Conservation (phyloP, 30 jellyfish, hydroid and myxozoan genomes). For the Mastigias papua region DNA sequence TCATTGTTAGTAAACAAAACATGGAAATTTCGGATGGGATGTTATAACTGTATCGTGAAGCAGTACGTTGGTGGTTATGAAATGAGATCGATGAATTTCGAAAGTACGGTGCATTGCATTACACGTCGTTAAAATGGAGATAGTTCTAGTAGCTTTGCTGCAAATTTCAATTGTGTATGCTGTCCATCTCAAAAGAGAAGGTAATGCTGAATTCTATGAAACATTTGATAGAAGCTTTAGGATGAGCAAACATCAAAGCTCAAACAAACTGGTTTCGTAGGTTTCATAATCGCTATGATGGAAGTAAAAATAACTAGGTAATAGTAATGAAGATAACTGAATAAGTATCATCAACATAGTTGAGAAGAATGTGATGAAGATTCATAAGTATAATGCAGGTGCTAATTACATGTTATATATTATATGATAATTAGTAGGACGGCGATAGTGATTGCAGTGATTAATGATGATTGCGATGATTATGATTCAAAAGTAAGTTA, state of each 20-base stretch:
- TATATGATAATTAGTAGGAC: not conserved
- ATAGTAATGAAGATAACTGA: not conserved
- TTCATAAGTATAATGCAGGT: not conserved
- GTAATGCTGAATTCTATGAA: not conserved
- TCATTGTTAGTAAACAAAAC: too few relatives aligned
- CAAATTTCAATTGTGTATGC: conserved; percentile 4
- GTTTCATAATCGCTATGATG: too few relatives aligned
- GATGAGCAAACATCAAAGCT: not conserved
- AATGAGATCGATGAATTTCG: too few relatives aligned
- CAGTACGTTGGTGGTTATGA: not conserved
- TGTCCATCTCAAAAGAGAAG: conserved; percentile 4
- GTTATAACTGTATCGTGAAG: not conserved
- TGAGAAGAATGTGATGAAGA: not conserved
- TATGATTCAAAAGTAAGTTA: not conserved
- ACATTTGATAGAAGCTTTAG: not conserved
- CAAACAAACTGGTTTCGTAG: not conserved
- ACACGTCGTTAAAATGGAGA: conserved; percentile 1
- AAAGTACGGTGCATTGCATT: not conserved
- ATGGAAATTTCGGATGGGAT: not conserved
- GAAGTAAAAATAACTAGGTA: too few relatives aligned
- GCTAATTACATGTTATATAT: not conserved
- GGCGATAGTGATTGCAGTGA: not conserved
- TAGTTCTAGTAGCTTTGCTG: not conserved
- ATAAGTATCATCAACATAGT: not conserved
- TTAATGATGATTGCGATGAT: not conserved